Conservation (phyloP, 2,888 invertebrate genomes). For the Cataglyphis cursor region DNA sequence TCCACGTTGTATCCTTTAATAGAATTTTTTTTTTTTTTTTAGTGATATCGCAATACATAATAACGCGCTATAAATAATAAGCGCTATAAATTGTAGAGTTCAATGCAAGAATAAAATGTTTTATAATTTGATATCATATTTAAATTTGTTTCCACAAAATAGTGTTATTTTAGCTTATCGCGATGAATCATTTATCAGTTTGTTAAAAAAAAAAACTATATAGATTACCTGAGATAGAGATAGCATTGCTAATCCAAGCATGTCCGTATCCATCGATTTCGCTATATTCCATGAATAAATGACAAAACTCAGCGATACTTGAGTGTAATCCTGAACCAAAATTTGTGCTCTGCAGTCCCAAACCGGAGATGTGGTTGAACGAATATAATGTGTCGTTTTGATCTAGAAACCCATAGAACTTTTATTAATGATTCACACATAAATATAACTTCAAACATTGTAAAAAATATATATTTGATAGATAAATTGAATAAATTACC, state of each 20-base stretch:
- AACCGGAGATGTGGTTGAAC: conserved; percentile 86
- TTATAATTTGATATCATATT: neutral
- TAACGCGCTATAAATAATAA: neutral
- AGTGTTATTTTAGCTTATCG: neutral
- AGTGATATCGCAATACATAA: neutral
- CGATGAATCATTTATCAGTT: conserved; percentile 1
- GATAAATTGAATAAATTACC: conserved; percentile 78
- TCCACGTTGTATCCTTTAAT: conserved; percentile 81
- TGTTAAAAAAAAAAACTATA: neutral
- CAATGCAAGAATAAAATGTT: neutral
- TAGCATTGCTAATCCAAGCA: conserved; percentile 87
- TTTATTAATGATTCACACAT: neutral
- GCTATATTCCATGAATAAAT: conserved; percentile 88
- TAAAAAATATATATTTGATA: neutral
- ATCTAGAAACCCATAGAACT: conserved; percentile 82
- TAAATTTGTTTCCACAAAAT: neutral
- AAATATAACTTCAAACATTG: neutral
- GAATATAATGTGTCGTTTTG: conserved; percentile 87
- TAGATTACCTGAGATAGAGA: conserved; percentile 85
- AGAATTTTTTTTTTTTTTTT: neutral
- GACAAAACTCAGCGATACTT: conserved; percentile 87
- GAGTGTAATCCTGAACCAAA: conserved; percentile 87
- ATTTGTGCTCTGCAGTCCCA: conserved; percentile 88
- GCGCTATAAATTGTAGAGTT: neutral
- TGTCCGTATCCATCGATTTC: conserved; percentile 87